Percentiles rank a stretch among this genome's conserved stretches.
These are phyloP conservation scores for Loris lydekkerianus DNA, from an alignment of 2,797 vertebrate species.

Conservation along the genomic window DNA sequence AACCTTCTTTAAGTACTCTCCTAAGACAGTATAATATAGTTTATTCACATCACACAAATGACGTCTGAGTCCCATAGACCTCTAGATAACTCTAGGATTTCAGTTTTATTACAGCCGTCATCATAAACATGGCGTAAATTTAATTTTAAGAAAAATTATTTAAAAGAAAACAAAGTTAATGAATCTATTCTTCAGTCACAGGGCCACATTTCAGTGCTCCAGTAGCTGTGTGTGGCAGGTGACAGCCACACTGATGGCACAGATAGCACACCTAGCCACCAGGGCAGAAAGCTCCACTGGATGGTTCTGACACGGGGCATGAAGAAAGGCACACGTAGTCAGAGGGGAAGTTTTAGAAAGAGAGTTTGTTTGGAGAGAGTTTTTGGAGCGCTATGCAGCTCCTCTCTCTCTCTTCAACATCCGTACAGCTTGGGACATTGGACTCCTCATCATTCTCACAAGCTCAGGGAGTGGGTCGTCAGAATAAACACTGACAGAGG, in stretches of 20 bases:
- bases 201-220: background rate
- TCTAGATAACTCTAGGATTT: background rate
- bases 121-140: background rate
- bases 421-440: background rate
- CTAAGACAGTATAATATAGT: background rate
- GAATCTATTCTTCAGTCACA: background rate
- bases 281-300: background rate
- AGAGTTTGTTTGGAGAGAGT: background rate
- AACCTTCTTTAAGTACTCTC: background rate
- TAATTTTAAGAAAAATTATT: background rate
- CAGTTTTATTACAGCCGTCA: background rate
- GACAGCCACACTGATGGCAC: rapidly evolving
- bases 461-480: background rate
- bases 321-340: background rate
- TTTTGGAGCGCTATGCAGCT: too few relatives aligned
- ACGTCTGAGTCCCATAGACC: background rate
- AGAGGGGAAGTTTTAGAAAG: background rate
- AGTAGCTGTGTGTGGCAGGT: background rate
- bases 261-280: background rate
- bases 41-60: background rate
- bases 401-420: background rate
- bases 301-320: too few relatives aligned
- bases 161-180: background rate
- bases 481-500: background rate
- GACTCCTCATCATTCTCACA: background rate